phyloP scores from a whole-genome alignment of 1,140 invertebrate genomes.

The Acromyrmex heyeri region DNA sequence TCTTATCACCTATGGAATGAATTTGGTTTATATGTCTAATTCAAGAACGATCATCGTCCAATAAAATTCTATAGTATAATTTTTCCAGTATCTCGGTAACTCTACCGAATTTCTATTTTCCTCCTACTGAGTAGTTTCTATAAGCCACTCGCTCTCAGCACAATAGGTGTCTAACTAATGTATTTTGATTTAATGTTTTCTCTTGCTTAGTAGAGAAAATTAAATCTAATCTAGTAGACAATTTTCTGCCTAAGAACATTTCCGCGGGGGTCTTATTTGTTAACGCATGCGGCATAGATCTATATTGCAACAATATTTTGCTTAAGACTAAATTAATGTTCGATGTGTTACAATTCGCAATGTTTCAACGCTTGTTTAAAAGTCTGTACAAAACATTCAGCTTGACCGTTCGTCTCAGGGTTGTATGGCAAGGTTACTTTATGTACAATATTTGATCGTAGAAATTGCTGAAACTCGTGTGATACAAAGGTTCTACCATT shows the following conservation, averaged over 20 bases:
- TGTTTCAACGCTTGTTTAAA: not conserved
- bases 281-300: not conserved
- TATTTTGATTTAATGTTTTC: no score
- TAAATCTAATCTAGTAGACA: no score
- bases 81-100: no score
- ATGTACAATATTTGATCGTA: not conserved
- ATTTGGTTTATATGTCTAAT: no score
- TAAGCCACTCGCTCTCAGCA: no score
- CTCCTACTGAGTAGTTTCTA: no score
- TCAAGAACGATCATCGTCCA: no score
- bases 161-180: no score
- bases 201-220: no score
- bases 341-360: not conserved
- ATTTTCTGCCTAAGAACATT: not conserved
- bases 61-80: no score
- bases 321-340: not conserved
- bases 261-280: constrained; percentile 6
- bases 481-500: not conserved
- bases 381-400: not conserved
- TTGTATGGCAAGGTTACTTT: not conserved
- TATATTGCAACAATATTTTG: not conserved
- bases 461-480: not conserved
- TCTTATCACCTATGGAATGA: no score
- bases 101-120: no score
- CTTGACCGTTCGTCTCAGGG: not conserved